Base-by-base conservation (phyloP, 2,888 invertebrate genomes). In the Steromphala cineraria region DNA sequence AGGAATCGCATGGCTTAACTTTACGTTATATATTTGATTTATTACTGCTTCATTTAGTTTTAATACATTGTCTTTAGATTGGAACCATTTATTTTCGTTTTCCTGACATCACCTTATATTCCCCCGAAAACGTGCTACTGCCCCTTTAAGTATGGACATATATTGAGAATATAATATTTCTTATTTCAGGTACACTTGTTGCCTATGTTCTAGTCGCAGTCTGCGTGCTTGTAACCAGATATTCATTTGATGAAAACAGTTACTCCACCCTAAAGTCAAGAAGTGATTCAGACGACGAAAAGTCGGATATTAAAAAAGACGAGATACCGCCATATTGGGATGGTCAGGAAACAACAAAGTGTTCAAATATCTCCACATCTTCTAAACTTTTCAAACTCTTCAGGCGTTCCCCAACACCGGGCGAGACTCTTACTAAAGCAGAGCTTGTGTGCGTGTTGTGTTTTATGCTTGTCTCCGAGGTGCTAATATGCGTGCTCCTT, bases 171-270 rank as follows among this genome's bases (percentile, higher is more conserved):
- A n/a, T n/a, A n/a, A n/a, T n/a, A n/a, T n/a, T 46, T 13, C 1
- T 71, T 10, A 19, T 53, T 67, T 71, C 46, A 79, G 80, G 80
- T 13, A 84, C 86, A 5, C 79, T 86, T n/a, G 71, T 84, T n/a
- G 81, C 81, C 56, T 86, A 86, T 79, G 67, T 86, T 36, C 78
- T 84, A 40, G 86, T 86, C 21, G 80, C 80, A n/a, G 75, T 80
- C 21, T 80, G 75, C 53, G 80, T 80, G 5, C 46, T 80, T 13
- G n/a, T 80, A 7, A 46, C 55, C 15, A 52, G 80, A 28, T 80
- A 80, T 17, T 31, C 53, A 8, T 53, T 53, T 28, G 55, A 36
- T 4, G 55, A 36, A 15, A n/a, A 21, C 75, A 75, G 17, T 56
- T 56, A 21, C 21, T 15, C 24, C 24, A 52, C 19, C 21, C 24